Percentiles rank a stretch among this genome's conserved stretches.
phyloP scores from a whole-genome alignment of 1,140 invertebrate genomes.

The Diorhabda elongata region DNA sequence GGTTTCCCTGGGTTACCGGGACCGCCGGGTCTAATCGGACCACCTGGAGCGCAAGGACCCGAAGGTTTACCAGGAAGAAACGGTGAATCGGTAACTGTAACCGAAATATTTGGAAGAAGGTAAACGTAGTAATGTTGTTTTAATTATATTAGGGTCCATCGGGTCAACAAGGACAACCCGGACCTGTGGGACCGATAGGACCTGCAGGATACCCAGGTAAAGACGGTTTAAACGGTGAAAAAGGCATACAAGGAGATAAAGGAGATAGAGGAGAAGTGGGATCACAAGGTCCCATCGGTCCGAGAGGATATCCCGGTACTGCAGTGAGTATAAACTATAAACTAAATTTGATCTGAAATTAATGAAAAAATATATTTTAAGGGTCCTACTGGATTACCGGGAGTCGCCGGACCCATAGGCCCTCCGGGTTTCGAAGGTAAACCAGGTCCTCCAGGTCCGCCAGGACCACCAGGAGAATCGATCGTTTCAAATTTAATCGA shows the following conservation, averaged over 20 bases:
- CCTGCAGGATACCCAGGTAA: slow-evolving; percentile 49
- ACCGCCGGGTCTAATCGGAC: slow-evolving; percentile 10
- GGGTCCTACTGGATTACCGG: slow-evolving; percentile 28
- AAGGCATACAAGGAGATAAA: slow-evolving; percentile 49
- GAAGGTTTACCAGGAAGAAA: slow-evolving; percentile 40
- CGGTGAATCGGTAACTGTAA: slow-evolving; percentile 28
- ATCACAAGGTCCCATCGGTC: slow-evolving; percentile 58
- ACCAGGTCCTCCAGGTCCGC: slow-evolving; percentile 37
- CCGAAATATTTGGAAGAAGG: not conserved
- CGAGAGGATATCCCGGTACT: slow-evolving; percentile 58
- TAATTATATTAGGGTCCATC: slow-evolving; percentile 26
- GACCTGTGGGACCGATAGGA: slow-evolving; percentile 48
- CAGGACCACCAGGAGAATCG: slow-evolving; percentile 36
- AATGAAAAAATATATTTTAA: slow-evolving; percentile 6
- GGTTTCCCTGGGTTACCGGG: slow-evolving; percentile 54
- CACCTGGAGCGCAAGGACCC: slow-evolving; percentile 52
- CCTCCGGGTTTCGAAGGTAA: slow-evolving; percentile 38
- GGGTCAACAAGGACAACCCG: slow-evolving; percentile 42
- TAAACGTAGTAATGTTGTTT: slow-evolving; percentile 14
- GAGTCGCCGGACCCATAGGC: slow-evolving; percentile 43
- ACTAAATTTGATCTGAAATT: not conserved
- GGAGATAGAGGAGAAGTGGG: slow-evolving; percentile 51
- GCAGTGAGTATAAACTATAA: slow-evolving; percentile 11
- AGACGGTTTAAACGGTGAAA: slow-evolving; percentile 48
- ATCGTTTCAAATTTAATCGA: slow-evolving; percentile 27